Evolutionary conservation across 1,140 invertebrate genomes (phyloP).

Genomic region (Marisa cornuarietis): DNA sequence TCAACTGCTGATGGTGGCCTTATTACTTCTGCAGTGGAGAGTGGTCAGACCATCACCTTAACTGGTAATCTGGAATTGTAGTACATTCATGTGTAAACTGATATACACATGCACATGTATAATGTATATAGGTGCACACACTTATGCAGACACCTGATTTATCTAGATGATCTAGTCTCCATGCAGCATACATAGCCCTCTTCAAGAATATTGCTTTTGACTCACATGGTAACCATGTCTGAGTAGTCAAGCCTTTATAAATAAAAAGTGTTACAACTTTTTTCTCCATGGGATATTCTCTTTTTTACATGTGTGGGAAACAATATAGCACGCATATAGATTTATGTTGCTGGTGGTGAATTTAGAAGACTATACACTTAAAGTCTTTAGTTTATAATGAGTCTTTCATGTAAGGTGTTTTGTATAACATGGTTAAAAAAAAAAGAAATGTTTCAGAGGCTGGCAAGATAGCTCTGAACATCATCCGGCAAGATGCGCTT

Average conservation of each 20-base stretch:
- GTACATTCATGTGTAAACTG: background rate
- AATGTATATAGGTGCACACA: too few species aligned
- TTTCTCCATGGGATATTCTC: background rate
- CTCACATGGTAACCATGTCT: too few species aligned
- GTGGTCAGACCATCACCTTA: conserved; percentile 80
- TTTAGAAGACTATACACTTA: background rate
- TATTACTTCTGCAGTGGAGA: conserved; percentile 81
- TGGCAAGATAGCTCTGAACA: conserved; percentile 79
- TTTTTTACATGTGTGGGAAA: background rate
- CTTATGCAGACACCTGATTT: too few species aligned
- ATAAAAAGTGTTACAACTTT: background rate
- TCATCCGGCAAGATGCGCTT: conserved; percentile 32
- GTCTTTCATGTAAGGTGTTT: conserved; percentile 5
- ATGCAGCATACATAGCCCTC: too few species aligned
- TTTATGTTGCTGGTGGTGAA: too few species aligned
- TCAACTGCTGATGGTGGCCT: conserved; percentile 76
- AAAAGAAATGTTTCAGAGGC: conserved; percentile 68
- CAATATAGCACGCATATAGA: too few species aligned
- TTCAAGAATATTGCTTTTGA: too few species aligned
- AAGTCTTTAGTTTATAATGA: background rate
- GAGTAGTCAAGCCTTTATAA: background rate
- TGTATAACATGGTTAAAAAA: background rate
- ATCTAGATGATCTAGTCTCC: too few species aligned
- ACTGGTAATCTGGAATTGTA: conserved; percentile 70
- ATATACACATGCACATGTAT: background rate